A percentile compares a stretch with the other conserved stretches of the same genome.
These are phyloP conservation scores for Zaprionus lineosus DNA, from an alignment of 2,888 invertebrate species.

Conservation along the genomic window DNA sequence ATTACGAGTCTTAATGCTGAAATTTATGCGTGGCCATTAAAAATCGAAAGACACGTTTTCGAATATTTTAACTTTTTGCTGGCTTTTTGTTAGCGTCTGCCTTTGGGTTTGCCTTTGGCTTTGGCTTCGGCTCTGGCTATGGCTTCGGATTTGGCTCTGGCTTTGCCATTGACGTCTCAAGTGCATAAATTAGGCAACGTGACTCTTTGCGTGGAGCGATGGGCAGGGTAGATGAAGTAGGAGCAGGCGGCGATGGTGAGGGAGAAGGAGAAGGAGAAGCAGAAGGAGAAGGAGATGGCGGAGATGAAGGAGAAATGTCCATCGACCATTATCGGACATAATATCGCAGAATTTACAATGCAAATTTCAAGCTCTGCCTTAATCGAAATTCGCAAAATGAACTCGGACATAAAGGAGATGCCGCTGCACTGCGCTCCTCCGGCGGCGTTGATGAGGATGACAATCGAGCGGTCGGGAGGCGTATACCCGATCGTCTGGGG, in stretches of 20 bases:
- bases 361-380: slow-evolving; percentile 57
- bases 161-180: slow-evolving; percentile 39
- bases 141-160: neutral
- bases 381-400: slow-evolving; percentile 68
- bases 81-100: slow-evolving; percentile 11
- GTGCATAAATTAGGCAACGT: slow-evolving; percentile 75
- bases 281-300: too few species aligned
- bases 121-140: neutral
- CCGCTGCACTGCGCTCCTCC: slow-evolving; percentile 31
- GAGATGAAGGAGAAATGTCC: too few species aligned
- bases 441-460: slow-evolving; percentile 6
- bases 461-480: slow-evolving; percentile 17
- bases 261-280: too few species aligned
- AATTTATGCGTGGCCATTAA: slow-evolving; percentile 79
- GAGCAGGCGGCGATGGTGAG: too few species aligned
- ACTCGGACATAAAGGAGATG: slow-evolving; percentile 29
- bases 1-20: slow-evolving; percentile 78
- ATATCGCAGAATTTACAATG: slow-evolving; percentile 68
- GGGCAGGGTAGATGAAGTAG: slow-evolving; percentile 34
- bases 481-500: slow-evolving; percentile 6
- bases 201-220: slow-evolving; percentile 66
- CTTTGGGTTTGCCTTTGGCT: slow-evolving; percentile 2
- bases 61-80: slow-evolving; percentile 69
- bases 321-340: slow-evolving; percentile 61
- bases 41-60: slow-evolving; percentile 74